Evolutionary conservation across 2,113 vertebrate species (phyloP), one percentile per base, ranked within the genome.

Genomic region (Calidris pygmaea): DNA sequence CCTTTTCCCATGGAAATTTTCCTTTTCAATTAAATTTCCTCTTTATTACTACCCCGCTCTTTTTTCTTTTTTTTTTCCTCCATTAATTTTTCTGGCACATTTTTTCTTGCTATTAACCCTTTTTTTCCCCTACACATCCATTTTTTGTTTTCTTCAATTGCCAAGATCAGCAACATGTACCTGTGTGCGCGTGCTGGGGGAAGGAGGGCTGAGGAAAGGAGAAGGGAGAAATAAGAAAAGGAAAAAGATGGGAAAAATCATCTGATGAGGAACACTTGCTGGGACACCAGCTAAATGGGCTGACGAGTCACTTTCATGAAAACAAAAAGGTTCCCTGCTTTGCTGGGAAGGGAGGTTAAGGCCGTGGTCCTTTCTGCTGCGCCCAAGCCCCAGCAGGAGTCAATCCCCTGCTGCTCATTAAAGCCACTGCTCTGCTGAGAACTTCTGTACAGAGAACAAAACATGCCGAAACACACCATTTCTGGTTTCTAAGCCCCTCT

Each of bases 171-270:
- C 59, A 63, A 17, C 10, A 4, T 2, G 16, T 21, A 34, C 62
- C 24, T 0, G 1, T 32, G 34, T 41, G 27, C 32, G 4, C 7
- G 34, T 70, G 53, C 30, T 15, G 3, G 12, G 19, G 48, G 24
- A 48, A 59, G 23, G n/a, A 39, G 58, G n/a, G n/a, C 21, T 14
- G n/a, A 45, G 53, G 47, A 56, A 56, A 58, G 34, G 22, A 45
- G 58, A 66, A 47, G 37, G 39, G 65, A 43, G 12, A 60, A 34
- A 32, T 26, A 47, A 83, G 68, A 35, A 52, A 62, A 41, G 23
- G 62, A 41, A 72, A 78, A 74, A 55, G n/a, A 13, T 21, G 27
- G 32, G 34, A 5, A 80, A 83, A 77, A 16, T 6, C 0, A 35
- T 12, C 52, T 10, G 43, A 6, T n/a, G 32, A 34, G 15, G 53